phyloP scores from a whole-genome alignment of 1,140 invertebrate genomes.

The Subanguina moxae region DNA sequence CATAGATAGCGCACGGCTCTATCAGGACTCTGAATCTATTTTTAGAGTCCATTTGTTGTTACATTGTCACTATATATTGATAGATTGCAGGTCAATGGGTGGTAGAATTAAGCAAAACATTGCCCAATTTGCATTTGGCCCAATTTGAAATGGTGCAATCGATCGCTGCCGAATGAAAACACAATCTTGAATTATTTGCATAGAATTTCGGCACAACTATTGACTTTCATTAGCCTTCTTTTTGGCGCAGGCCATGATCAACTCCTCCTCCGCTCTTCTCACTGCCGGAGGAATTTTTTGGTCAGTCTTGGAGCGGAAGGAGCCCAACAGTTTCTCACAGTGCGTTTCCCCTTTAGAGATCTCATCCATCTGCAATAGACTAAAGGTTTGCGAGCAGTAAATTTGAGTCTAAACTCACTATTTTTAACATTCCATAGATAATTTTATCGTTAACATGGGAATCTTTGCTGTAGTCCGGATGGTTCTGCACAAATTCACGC shows the following conservation, averaged over 20 bases:
- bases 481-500: conserved; percentile 78
- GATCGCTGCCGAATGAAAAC: no score
- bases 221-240: conserved; percentile 24
- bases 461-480: conserved; percentile 84
- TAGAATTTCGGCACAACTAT: background rate
- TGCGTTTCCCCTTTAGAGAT: conserved; percentile 52
- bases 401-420: conserved; percentile 30
- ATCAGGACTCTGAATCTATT: no score
- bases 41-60: no score
- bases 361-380: conserved; percentile 52
- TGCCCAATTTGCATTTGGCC: no score
- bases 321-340: conserved; percentile 53
- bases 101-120: no score
- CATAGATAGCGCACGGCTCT: no score
- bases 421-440: conserved; percentile 80
- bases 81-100: no score
- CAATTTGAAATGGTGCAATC: no score
- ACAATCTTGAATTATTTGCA: no score
- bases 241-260: conserved; percentile 41
- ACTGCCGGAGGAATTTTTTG: conserved; percentile 52
- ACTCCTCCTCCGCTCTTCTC: conserved; percentile 53
- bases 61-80: no score
- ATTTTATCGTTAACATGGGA: conserved; percentile 81
- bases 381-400: background rate
- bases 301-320: conserved; percentile 56